Base-by-base conservation (phyloP, 2,888 invertebrate species). In the Acanthacorydalis orientalis region DNA sequence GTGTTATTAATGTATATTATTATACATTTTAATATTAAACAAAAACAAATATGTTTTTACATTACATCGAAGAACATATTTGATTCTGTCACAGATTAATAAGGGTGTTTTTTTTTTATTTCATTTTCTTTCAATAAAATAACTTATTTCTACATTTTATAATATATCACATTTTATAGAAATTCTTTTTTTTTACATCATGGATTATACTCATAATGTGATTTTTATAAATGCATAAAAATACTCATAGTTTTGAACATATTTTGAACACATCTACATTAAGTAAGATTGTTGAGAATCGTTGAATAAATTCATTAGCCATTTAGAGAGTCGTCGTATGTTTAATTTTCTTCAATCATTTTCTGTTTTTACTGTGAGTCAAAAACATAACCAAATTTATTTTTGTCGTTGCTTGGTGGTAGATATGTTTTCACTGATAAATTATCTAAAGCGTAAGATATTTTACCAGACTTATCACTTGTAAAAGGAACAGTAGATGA, bases 301-400 rank as follows among this genome's bases (percentile, higher is more conserved):
- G 8, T 12, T n/a, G 38, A 38, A 41, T 16, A 16, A 23, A 12
- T 8, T 41, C 41, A 31, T 15, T 16, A 15, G 11, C 41, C 41
- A n/a, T 41, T 14, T 16, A 23, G 10, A 16, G n/a, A 41, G 41
- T 41, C 41, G n/a, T 23, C 41, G 12, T 14, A 11, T 41, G 23
- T 16, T 41, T 16, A n/a, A n/a, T n/a, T n/a, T n/a, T n/a, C n/a
- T n/a, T n/a, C n/a, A n/a, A n/a, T n/a, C n/a, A n/a, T n/a, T n/a
- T n/a, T n/a, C n/a, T n/a, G n/a, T n/a, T 14, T 43, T 45, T 46
- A 46, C 12, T 39, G 33, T 9, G 46, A 16, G 39, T 54, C 55
- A 38, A 51, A 56, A 44, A 57, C 55, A 44, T 57, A 59, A 10
- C 59, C 57, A 53, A 54, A 58, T 45, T 58, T 58, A 15, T 51